phyloP scores from a whole-genome alignment of 2,888 invertebrate genomes.

The Hartigia nigra region DNA sequence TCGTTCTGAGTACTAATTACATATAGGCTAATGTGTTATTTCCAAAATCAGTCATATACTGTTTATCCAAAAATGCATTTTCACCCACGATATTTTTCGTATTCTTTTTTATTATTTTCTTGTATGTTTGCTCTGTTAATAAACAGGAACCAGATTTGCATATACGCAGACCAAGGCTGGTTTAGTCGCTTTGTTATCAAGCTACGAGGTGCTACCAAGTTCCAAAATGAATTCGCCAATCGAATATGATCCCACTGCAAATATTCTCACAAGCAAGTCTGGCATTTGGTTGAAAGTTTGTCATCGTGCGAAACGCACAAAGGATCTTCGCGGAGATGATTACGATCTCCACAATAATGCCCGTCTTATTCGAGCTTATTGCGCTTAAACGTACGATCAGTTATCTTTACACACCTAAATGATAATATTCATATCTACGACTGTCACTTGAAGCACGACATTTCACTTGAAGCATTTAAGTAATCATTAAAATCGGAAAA shows the following conservation, averaged over 20 bases:
- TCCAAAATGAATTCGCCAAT: conserved; percentile 35
- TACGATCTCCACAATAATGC: background rate
- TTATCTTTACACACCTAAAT: background rate
- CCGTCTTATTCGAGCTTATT: background rate
- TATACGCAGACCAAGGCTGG: conserved; percentile 55
- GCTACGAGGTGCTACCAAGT: conserved; percentile 43
- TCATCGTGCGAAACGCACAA: conserved; percentile 13
- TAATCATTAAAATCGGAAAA: no score
- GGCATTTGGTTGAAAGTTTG: conserved; percentile 46
- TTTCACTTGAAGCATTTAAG: no score
- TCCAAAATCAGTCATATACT: background rate
- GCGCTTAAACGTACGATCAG: background rate
- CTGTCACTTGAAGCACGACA: no score
- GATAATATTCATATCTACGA: background rate
- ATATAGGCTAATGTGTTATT: background rate
- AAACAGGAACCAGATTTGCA: conserved; percentile 53
- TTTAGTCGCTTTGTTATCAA: conserved; percentile 45
- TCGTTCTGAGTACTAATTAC: no score
- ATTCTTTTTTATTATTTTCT: background rate
- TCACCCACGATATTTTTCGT: no score
- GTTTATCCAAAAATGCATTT: no score
- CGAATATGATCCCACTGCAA: conserved; percentile 35
- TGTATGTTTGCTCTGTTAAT: conserved; percentile 9
- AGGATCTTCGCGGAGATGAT: background rate
- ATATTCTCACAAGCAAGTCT: conserved; percentile 37